Evolutionary conservation across 2,888 invertebrate species (phyloP).

Genomic region (Idaea aversata): DNA sequence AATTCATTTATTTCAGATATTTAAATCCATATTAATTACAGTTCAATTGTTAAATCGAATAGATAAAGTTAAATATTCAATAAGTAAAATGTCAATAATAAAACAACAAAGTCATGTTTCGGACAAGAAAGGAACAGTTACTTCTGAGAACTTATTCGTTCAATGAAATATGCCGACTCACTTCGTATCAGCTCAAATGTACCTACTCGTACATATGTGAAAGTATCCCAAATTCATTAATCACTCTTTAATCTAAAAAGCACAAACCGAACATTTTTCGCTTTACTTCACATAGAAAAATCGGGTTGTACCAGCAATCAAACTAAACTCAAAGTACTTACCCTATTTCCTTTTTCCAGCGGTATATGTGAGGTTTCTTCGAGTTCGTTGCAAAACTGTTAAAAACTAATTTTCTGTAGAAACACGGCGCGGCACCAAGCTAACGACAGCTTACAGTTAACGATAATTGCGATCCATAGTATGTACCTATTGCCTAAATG

Average conservation of each 20-base stretch:
- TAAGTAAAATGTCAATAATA: too few relatives aligned
- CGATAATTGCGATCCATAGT: constrained; percentile 51
- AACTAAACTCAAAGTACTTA: not conserved
- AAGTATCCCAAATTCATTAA: not conserved
- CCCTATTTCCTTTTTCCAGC: not conserved
- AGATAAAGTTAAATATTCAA: too few relatives aligned
- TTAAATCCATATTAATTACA: too few relatives aligned
- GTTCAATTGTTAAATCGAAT: too few relatives aligned
- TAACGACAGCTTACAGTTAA: constrained; percentile 61
- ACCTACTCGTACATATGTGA: not conserved
- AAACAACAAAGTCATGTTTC: not conserved
- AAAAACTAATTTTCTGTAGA: constrained; percentile 46
- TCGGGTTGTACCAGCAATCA: not conserved
- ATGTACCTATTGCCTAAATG: not conserved
- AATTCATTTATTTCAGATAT: too few relatives aligned
- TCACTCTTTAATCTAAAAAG: constrained; percentile 11
- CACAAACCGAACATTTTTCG: not conserved
- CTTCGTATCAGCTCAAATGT: not conserved
- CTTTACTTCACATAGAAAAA: not conserved
- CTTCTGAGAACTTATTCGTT: not conserved
- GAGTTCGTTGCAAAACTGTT: constrained; percentile 35
- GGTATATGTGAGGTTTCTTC: constrained; percentile 14
- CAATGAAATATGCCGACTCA: not conserved
- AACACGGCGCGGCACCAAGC: constrained; percentile 48
- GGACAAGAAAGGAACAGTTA: not conserved